Percentiles rank a stretch among this genome's conserved stretches.
Conservation (phyloP, 2,113 vertebrate species). For the Oenanthe oenanthe region DNA sequence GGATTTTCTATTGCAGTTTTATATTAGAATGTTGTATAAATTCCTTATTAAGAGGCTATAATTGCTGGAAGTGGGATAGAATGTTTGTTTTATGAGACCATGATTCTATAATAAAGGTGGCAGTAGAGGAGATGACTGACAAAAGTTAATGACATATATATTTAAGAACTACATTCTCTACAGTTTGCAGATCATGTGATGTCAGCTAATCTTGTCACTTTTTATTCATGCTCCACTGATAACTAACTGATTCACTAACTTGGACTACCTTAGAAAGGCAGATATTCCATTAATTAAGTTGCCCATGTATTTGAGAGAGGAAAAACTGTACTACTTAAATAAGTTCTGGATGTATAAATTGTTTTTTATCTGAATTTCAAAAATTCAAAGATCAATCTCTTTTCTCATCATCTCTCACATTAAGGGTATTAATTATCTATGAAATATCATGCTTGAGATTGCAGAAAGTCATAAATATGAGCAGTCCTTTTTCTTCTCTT, state of each 20-base stretch:
- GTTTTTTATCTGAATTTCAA: background rate
- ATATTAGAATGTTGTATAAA: constrained; percentile 1
- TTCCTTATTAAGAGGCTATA: background rate
- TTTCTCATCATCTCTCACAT: background rate
- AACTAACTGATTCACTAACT: background rate
- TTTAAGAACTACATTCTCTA: background rate
- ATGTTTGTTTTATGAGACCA: constrained; percentile 23
- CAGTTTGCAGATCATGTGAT: background rate
- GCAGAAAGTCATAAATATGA: background rate
- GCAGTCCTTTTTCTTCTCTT: background rate
- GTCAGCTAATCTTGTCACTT: background rate
- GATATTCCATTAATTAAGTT: background rate
- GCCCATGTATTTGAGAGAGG: background rate
- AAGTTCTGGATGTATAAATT: background rate
- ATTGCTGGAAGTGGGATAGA: background rate
- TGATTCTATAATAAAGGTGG: constrained; percentile 13
- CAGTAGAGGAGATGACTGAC: background rate
- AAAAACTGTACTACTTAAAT: background rate
- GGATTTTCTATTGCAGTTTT: constrained; percentile 22
- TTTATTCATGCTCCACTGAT: background rate
- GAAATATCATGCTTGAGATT: background rate
- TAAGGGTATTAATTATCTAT: background rate
- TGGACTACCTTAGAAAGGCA: background rate
- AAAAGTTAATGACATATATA: constrained; percentile 10
- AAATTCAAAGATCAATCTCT: background rate